These are phyloP conservation scores for Drosophila pseudotakahashii DNA, from an alignment of 2,888 invertebrate genomes.

Conservation along the genomic window DNA sequence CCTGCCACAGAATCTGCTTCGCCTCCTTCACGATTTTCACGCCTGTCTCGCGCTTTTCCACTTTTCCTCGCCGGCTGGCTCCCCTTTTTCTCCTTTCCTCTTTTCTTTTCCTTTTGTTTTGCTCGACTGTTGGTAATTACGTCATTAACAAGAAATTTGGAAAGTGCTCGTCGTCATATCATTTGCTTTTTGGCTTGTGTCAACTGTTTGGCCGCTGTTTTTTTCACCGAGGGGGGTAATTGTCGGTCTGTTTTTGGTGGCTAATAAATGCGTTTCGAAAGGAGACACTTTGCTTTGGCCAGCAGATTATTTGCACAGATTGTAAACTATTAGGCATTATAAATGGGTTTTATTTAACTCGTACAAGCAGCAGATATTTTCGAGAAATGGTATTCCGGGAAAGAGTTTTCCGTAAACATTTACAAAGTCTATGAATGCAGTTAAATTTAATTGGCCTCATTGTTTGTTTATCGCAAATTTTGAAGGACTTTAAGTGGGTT, in stretches of 20 bases:
- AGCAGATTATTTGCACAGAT: constrained; percentile 11
- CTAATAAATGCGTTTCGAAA: constrained; percentile 17
- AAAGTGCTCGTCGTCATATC: constrained; percentile 68
- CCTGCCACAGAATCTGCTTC: constrained; percentile 47
- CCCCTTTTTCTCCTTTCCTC: constrained; percentile 1
- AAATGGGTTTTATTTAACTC: constrained; percentile 12
- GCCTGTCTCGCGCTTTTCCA: constrained; percentile 36
- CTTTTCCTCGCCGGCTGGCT: constrained; percentile 22
- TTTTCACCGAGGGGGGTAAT: constrained; percentile 11
- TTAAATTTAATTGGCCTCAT: not conserved
- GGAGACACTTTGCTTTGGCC: constrained; percentile 1
- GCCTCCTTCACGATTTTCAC: constrained; percentile 10
- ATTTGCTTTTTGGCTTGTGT: constrained; percentile 29
- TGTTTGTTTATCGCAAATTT: constrained; percentile 10
- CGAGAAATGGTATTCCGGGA: not conserved
- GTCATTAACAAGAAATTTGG: constrained; percentile 73
- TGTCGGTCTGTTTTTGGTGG: constrained; percentile 14
- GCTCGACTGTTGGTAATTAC: constrained; percentile 62
- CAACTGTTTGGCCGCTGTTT: constrained; percentile 26
- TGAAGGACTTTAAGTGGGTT: constrained; percentile 3
- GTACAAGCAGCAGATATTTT: constrained; percentile 2
- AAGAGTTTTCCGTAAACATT: constrained; percentile 6
- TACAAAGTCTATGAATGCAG: not conserved
- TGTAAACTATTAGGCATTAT: constrained; percentile 13
- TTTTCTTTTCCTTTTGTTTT: constrained; percentile 36